These are phyloP conservation scores for Amphiprion ocellaris DNA, from an alignment of 2,113 vertebrate species.

Conservation along the genomic window DNA sequence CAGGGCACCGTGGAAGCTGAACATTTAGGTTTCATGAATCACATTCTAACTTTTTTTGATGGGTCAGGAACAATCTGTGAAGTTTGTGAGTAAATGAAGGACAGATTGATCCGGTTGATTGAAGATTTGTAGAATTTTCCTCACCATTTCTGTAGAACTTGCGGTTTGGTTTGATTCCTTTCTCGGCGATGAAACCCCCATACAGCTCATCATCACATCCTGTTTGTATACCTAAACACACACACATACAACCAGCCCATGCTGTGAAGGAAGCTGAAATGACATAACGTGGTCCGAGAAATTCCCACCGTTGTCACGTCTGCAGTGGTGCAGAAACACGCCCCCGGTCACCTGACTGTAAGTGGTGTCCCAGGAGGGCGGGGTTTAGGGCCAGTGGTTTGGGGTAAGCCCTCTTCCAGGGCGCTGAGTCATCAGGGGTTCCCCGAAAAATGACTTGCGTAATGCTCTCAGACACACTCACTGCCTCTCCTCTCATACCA, in stretches of 20 bases:
- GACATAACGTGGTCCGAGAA: slow-evolving; percentile 51
- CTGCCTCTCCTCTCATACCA: background rate
- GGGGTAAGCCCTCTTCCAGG: slow-evolving; percentile 73
- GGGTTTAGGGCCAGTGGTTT: slow-evolving; percentile 20
- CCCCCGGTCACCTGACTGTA: slow-evolving; percentile 78
- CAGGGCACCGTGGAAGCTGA: no score
- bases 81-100: background rate
- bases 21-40: no score
- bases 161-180: slow-evolving; percentile 29
- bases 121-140: background rate
- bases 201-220: slow-evolving; percentile 48
- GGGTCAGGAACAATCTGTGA: no score
- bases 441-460: slow-evolving; percentile 41
- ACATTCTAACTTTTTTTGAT: background rate
- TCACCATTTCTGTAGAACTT: slow-evolving; percentile 22
- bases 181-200: slow-evolving; percentile 27
- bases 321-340: slow-evolving; percentile 30
- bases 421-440: slow-evolving; percentile 73
- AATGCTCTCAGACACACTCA: background rate
- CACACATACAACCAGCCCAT: background rate
- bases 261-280: slow-evolving; percentile 32
- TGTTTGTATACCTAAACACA: slow-evolving; percentile 48
- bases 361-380: slow-evolving; percentile 55
- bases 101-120: background rate
- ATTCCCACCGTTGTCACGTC: slow-evolving; percentile 53